Percentiles rank a stretch among this genome's conserved stretches.
These are phyloP conservation scores for Tetranychus piercei DNA, from an alignment of 2,888 invertebrate species.

Conservation along the genomic window DNA sequence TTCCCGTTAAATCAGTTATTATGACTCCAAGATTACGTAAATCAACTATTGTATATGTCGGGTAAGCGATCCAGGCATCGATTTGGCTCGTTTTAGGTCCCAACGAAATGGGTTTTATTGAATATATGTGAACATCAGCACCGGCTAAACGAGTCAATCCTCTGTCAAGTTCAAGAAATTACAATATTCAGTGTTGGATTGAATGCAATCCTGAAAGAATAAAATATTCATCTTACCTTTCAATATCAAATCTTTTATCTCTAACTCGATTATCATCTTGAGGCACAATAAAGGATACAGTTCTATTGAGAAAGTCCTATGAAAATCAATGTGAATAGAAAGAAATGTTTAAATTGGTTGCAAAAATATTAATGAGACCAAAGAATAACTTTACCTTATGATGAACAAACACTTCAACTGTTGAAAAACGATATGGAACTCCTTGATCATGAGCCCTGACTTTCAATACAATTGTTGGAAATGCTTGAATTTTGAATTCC, in stretches of 20 bases:
- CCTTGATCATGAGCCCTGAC: conserved; percentile 29
- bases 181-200: background rate
- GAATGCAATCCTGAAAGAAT: background rate
- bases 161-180: conserved; percentile 12
- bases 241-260: conserved; percentile 51
- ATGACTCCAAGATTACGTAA: conserved; percentile 14
- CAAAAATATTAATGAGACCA: too few relatives aligned
- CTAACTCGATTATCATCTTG: conserved; percentile 40
- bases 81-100: conserved; percentile 13
- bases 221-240: conserved; percentile 35
- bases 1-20: background rate
- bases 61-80: conserved; percentile 25
- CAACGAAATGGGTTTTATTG: background rate
- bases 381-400: background rate
- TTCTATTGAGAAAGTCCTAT: conserved; percentile 30
- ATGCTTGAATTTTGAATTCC: background rate
- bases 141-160: conserved; percentile 25
- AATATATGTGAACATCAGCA: conserved; percentile 25
- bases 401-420: conserved; percentile 24
- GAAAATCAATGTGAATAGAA: background rate
- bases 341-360: background rate
- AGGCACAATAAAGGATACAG: conserved; percentile 62
- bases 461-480: conserved; percentile 24
- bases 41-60: conserved; percentile 23
- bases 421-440: conserved; percentile 25